Evolutionary conservation across 92 coral and sea anemone genomes (phyloP), one percentile per base, ranked within the genome.

Genomic region (Ricordea florida): DNA sequence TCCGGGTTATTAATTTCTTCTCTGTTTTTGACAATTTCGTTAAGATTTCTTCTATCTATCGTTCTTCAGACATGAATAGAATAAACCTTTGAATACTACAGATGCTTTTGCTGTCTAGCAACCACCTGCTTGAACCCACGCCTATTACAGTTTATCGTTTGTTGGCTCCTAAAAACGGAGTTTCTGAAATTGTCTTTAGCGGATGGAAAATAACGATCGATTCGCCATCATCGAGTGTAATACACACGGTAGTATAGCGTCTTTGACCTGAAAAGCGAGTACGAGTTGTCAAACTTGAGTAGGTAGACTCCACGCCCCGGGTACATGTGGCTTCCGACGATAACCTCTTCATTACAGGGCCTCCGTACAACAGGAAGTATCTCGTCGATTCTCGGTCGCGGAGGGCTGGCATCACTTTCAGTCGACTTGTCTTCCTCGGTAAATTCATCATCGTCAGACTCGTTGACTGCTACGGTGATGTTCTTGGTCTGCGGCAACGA

Each of bases 341-440:
- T 96, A 49, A 96, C 99, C 68, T 96, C 99, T 42, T 96, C 99
- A 45, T 92, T 91, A 62, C 97, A 96, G 20, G 97, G 96, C 84
- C 99, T 85, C 46, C 99, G 89, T 8, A 92, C 87, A 9, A 90
- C 97, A 10, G 99, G 99, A 25, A 96, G 85, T 50, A 96, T 93
- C 88, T 96, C 99, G 59, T 96, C 99, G 52, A 89, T 83, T 57
- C 91, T 75, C 44, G 90, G 89, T 52, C 78, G 80, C 30, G 75
- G 75, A n/a, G 85, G 65, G 27, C 32, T 62, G 74, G 81, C 16
- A 29, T 84, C 89, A 30, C 26, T 73, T 44, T 79, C 91, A 8
- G 82, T 29, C 2, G 81, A 66, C 61, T 89, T 87, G 6, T 85
- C 86, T 35, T 89, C 96, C 17, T 81, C 81, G 5, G 86, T 60